Base-by-base conservation (phyloP, 2,888 invertebrate genomes). In the Leistus spinibarbis region DNA sequence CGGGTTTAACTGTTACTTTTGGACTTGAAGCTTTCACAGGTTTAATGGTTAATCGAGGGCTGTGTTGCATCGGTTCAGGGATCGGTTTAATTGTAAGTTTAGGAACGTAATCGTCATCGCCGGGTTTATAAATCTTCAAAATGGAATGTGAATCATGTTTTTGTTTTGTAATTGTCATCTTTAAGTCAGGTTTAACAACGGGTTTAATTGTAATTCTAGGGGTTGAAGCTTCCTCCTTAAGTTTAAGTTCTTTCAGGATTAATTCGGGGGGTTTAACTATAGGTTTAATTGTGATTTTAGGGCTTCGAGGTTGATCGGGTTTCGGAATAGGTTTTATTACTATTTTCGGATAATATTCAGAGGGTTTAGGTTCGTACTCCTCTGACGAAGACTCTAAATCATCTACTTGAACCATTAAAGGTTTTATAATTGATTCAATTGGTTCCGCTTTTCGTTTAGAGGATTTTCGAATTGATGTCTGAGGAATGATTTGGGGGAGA, bases 81-180 rank as follows among this genome's bases (percentile, higher is more conserved):
- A 79, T 78, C 20, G 87, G 85, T 82, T 88, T 88, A 76, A 88
- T 87, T 63, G 86, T 88, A 77, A 88, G 81, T 80, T 88, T 88
- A 77, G 88, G 87, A 79, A 60, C 23, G 40, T 27, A 16, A 27
- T 64, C 22, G 24, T 76, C 72, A 19, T 79, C 79, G 7, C 76
- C 78, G 3, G 79, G 78, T 72, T 79, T 75, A 53, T 63, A 40
- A 10, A 69, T 76, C 57, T 76, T 73, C 24, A 73, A 60, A 22
- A 73, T 74, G 60, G 74, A 74, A 74, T 74, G 74, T 68, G 74
- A 81, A 56, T 81, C 84, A 1, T 83, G 81, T 77, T 80, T 81
- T 66, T 84, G 84, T 80, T 86, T 86, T 1, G 85, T 85, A 66
- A 86, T 86, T 1, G 85, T 85, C 79, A 86, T 83, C 78, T 85